These are phyloP conservation scores for Thalassoma bifasciatum DNA, from an alignment of 2,113 vertebrate genomes.

Conservation along the genomic window DNA sequence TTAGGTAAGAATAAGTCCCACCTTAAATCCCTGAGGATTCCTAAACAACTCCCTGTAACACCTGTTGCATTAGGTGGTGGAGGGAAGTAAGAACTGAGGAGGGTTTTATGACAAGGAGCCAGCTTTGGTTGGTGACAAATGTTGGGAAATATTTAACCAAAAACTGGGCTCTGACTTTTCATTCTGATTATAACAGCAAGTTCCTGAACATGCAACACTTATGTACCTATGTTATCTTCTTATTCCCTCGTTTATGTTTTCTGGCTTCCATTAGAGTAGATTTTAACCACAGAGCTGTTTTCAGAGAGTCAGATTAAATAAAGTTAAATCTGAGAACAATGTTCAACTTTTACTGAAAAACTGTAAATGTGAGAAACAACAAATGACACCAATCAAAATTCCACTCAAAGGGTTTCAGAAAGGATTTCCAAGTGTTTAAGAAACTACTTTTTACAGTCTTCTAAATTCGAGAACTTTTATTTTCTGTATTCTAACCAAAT, in stretches of 20 bases:
- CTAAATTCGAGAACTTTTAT: too few relatives aligned
- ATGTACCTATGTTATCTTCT: too few relatives aligned
- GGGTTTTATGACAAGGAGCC: neutral
- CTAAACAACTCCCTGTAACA: constrained; percentile 81
- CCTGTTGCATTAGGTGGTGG: constrained; percentile 75
- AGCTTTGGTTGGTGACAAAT: neutral
- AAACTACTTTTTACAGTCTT: neutral
- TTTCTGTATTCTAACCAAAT: too few relatives aligned
- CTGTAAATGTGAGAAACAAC: neutral
- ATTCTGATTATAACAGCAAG: too few relatives aligned
- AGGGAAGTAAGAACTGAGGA: constrained; percentile 17
- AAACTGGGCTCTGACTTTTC: neutral
- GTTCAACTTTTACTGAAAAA: neutral
- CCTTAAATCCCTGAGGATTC: constrained; percentile 78
- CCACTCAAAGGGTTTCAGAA: neutral
- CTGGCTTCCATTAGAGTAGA: neutral
- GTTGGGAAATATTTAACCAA: neutral
- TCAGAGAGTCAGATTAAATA: neutral
- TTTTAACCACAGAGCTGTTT: neutral
- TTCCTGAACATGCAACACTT: too few relatives aligned
- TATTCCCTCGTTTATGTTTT: neutral
- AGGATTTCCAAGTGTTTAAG: neutral
- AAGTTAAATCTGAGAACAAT: neutral
- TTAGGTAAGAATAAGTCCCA: constrained; percentile 84
- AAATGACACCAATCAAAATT: neutral